Evolutionary conservation across 2,113 vertebrate genomes (phyloP).

Genomic region (Neomonachus schauinslandi): DNA sequence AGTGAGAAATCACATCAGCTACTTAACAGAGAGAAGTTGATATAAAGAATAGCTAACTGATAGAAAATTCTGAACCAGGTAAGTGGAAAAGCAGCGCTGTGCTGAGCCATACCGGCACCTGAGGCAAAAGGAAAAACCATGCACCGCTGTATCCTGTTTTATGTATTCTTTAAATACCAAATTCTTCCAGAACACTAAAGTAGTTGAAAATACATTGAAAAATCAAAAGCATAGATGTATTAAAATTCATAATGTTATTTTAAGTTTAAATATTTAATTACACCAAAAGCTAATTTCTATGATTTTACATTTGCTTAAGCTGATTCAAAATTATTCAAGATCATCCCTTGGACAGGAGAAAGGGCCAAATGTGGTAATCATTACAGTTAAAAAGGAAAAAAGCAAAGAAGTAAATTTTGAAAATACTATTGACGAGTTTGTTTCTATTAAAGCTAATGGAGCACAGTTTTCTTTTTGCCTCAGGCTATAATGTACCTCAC

Average conservation of each 20-base stretch:
- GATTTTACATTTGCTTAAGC: background rate
- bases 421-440: background rate
- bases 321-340: constrained; percentile 2
- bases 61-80: background rate
- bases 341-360: background rate
- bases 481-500: background rate
- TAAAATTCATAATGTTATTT: constrained; percentile 11
- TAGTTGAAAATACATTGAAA: background rate
- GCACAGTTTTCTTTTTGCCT: background rate
- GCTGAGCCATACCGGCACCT: background rate
- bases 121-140: background rate
- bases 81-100: background rate
- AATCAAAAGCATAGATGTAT: background rate
- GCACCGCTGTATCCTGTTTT: background rate
- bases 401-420: background rate
- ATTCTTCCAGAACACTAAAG: background rate
- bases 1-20: background rate
- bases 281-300: background rate
- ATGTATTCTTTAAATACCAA: background rate
- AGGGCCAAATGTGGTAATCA: background rate
- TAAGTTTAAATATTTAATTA: background rate
- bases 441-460: background rate
- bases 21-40: background rate
- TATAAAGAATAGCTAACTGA: background rate
- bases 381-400: background rate